phyloP scores from a whole-genome alignment of 2,113 vertebrate species.

The Cheilinus undulatus region DNA sequence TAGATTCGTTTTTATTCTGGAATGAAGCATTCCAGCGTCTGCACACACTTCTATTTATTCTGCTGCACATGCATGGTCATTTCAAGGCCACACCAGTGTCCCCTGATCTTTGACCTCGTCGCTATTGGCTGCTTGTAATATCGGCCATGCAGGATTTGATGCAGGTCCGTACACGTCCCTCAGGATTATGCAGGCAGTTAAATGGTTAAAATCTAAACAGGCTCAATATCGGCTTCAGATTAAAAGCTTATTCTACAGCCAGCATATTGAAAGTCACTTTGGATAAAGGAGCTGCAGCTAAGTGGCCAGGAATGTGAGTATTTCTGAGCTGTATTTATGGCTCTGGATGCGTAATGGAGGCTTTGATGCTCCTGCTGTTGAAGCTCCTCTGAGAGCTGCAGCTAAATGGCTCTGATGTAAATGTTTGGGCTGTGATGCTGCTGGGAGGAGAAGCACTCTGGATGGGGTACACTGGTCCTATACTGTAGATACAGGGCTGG shows the following conservation, averaged over 20 bases:
- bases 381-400: slow-evolving; percentile 35
- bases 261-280: slow-evolving; percentile 36
- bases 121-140: slow-evolving; percentile 48
- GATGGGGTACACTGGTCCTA: too few species aligned
- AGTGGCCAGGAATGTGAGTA: slow-evolving; percentile 23
- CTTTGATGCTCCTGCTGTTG: neutral
- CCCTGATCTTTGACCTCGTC: slow-evolving; percentile 55
- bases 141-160: slow-evolving; percentile 23
- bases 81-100: slow-evolving; percentile 34
- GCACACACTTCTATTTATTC: slow-evolving; percentile 24
- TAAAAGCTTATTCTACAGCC: slow-evolving; percentile 45
- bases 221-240: slow-evolving; percentile 47
- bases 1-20: neutral
- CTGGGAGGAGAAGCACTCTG: slow-evolving; percentile 27
- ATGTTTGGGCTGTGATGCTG: slow-evolving; percentile 48
- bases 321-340: slow-evolving; percentile 35
- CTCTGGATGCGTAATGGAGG: slow-evolving; percentile 33
- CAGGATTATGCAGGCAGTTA: slow-evolving; percentile 27
- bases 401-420: slow-evolving; percentile 60
- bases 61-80: slow-evolving; percentile 41
- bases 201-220: slow-evolving; percentile 37
- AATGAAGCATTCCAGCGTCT: too few species aligned
- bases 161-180: slow-evolving; percentile 17
- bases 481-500: too few species aligned
- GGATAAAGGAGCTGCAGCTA: slow-evolving; percentile 34